phyloP scores from a whole-genome alignment of 2,888 invertebrate genomes.

The Torymus texanus region DNA sequence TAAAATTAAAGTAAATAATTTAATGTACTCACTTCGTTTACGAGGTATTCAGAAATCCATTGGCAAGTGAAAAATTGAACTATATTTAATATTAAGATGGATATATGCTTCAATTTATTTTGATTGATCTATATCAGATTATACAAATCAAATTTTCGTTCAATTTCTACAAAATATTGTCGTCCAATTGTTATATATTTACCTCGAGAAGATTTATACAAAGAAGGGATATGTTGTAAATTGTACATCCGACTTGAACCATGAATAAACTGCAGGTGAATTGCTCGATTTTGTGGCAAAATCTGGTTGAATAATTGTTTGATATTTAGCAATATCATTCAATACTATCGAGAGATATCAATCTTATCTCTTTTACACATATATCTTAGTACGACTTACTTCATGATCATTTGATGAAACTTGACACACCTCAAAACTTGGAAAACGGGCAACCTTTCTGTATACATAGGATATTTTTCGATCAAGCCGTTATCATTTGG shows the following conservation, averaged over 20 bases:
- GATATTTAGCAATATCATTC: too few species aligned
- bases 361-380: neutral
- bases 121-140: slow-evolving; percentile 2
- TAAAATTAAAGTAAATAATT: neutral
- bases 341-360: too few species aligned
- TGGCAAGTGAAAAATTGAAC: slow-evolving; percentile 17
- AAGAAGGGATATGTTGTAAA: slow-evolving; percentile 29
- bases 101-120: neutral
- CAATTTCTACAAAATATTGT: neutral
- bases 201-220: slow-evolving; percentile 18
- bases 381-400: slow-evolving; percentile 3
- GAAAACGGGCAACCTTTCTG: neutral
- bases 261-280: slow-evolving; percentile 5
- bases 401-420: slow-evolving; percentile 28
- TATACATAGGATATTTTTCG: neutral
- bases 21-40: slow-evolving; percentile 14
- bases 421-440: neutral
- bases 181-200: too few species aligned
- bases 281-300: neutral
- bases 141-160: neutral
- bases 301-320: neutral
- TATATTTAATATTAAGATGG: neutral
- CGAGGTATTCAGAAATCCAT: slow-evolving; percentile 15
- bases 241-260: neutral
- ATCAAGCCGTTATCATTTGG: too few species aligned